Evolutionary conservation across 2,113 vertebrate genomes (phyloP).

Genomic region (Lagopus muta): DNA sequence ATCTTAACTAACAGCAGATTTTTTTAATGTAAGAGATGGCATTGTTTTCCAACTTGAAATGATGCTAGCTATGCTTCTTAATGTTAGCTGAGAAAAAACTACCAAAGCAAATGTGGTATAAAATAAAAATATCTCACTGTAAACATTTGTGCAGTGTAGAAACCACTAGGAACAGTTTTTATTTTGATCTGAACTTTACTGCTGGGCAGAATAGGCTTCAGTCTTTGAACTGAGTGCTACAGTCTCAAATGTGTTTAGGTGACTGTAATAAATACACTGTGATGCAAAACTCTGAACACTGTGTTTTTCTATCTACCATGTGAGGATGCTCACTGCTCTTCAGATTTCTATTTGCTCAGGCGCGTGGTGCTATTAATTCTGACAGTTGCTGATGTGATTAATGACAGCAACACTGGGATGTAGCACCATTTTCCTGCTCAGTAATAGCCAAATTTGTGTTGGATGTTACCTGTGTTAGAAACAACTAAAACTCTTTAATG

Average conservation of each 20-base stretch:
- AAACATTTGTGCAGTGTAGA: background rate
- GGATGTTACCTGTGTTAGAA: background rate
- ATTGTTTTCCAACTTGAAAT: background rate
- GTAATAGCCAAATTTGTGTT: background rate
- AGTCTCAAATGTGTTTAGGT: background rate
- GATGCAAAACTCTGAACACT: background rate
- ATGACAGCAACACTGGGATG: background rate
- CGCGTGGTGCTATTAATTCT: background rate
- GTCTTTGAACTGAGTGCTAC: background rate
- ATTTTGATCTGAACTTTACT: background rate
- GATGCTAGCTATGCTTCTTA: background rate
- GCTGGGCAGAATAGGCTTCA: background rate
- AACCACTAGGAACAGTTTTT: background rate
- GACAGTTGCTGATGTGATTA: constrained; percentile 1
- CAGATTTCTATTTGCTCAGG: background rate
- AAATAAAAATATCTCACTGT: background rate
- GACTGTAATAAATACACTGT: background rate
- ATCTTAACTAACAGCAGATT: background rate
- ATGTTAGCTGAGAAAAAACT: background rate
- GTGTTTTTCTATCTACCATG: background rate
- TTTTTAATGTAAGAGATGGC: background rate
- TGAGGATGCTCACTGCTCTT: background rate
- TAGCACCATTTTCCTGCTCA: background rate
- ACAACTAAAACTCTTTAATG: constrained; percentile 16
- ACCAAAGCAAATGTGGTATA: background rate